Conservation (phyloP, 2,888 invertebrate species). For the Acrocera orbiculus region DNA sequence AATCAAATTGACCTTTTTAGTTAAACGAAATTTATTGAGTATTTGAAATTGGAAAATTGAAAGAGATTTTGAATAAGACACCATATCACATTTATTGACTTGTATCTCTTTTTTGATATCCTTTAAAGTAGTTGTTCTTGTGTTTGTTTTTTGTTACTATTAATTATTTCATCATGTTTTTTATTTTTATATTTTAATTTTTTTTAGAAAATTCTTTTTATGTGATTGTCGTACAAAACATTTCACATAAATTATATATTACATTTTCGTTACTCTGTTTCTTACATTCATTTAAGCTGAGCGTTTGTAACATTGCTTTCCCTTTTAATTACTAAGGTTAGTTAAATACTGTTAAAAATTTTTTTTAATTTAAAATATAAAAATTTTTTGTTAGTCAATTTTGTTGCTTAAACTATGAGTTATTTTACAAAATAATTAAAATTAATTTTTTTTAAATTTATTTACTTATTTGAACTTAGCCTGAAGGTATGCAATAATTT, state of each 20-base stretch:
- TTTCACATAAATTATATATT: conserved; percentile 31
- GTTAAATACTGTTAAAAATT: no score
- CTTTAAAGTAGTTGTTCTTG: conserved; percentile 17
- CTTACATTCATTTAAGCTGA: no score
- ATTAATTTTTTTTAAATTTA: no score
- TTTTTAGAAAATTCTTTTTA: conserved; percentile 16
- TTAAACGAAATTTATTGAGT: background rate
- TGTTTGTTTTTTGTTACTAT: conserved; percentile 7
- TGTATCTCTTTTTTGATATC: conserved; percentile 16
- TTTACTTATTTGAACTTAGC: no score
- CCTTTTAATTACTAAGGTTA: no score
- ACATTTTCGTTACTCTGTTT: no score
- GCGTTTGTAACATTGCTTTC: no score
- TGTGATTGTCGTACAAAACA: conserved; percentile 34
- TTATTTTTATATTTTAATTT: conserved; percentile 10
- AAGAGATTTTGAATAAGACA: conserved; percentile 19
- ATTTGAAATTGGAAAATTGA: background rate
- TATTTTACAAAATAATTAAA: no score
- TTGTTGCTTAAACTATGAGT: no score
- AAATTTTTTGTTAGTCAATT: no score
- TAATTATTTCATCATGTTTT: conserved; percentile 9
- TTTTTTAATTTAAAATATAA: no score
- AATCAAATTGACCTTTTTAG: background rate
- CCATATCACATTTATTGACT: conserved; percentile 32
- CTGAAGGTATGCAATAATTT: no score